Evolutionary conservation across 2,888 invertebrate genomes (phyloP).

Genomic region (Galerucella calmariensis): DNA sequence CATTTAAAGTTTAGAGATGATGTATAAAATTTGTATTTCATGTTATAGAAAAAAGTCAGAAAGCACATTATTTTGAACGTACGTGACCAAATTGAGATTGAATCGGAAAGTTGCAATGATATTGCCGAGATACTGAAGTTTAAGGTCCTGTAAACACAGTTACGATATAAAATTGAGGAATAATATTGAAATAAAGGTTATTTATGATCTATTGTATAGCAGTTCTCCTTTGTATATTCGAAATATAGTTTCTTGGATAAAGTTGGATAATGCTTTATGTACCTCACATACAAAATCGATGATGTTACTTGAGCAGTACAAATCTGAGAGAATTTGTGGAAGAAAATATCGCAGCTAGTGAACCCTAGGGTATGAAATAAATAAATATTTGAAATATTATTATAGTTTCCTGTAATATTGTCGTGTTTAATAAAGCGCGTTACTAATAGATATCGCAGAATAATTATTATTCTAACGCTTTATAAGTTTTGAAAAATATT

Average conservation of each 20-base stretch:
- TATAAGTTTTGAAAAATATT: too few relatives aligned
- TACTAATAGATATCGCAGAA: too few relatives aligned
- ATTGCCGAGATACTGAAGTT: neutral
- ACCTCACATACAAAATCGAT: conserved; percentile 23
- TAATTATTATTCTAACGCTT: too few relatives aligned
- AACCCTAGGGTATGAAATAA: too few relatives aligned
- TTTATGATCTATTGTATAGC: conserved; percentile 23
- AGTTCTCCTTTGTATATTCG: conserved; percentile 25
- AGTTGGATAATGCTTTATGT: conserved; percentile 17
- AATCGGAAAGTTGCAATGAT: neutral
- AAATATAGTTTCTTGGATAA: conserved; percentile 21
- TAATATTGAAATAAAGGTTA: conserved; percentile 32
- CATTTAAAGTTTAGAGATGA: neutral
- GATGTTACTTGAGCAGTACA: neutral
- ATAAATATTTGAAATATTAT: too few relatives aligned
- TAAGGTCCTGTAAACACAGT: conserved; percentile 10
- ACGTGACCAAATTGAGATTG: conserved; percentile 4
- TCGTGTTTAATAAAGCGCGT: too few relatives aligned
- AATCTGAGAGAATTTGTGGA: neutral
- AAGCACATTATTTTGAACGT: neutral
- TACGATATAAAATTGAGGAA: conserved; percentile 3
- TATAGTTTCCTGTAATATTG: too few relatives aligned
- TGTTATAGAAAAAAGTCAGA: neutral
- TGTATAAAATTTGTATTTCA: neutral
- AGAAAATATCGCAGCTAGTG: neutral